Evolutionary conservation across 2,797 vertebrate species (phyloP), one percentile per base, ranked within the genome.

Genomic region (Spondyliosoma cantharus): DNA sequence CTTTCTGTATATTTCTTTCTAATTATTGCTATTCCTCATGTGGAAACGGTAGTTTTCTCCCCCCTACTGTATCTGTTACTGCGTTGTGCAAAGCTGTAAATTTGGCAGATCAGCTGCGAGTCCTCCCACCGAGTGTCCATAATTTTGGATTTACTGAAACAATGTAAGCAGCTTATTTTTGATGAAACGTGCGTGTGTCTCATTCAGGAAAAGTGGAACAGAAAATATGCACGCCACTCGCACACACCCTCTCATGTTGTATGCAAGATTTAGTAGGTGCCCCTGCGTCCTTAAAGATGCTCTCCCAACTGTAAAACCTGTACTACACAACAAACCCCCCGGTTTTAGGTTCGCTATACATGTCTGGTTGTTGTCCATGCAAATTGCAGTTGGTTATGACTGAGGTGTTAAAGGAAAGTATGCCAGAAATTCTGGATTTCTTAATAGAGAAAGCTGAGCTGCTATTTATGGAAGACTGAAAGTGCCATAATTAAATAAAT

Each of bases 71-170:
- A 82, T 81, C 85, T 66, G 79, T 82, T 82, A 68, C 85, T 66
- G 80, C 82, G 17, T 80, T 69, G 56, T 88, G 82, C 75, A 86
- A 80, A 85, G 86, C 89, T 86, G 84, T 82, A 87, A 86, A 89
- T 90, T 86, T 91, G 89, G 83, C 90, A 82, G 78, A 37, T 74
- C 83, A 63, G 73, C 72, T 81, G 73, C 67, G 52, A 90, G 84
- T 92, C 85, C 86, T 90, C 90, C 89, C 76, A 82, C 85, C 54
- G 72, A 69, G 81, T 84, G 90, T 87, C 85, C 86, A 90, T 89
- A 77, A 89, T 88, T 90, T 84, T 84, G 87, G 89, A 90, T 91
- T 90, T 82, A 85, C 76, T 85, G 83, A 91, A 90, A 92, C 89
- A 90, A 87, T 90, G 76, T 86, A 89, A 89, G 88, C 86, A 72